Evolutionary conservation across 2,113 vertebrate genomes (phyloP).

Genomic region (Psophia crepitans): DNA sequence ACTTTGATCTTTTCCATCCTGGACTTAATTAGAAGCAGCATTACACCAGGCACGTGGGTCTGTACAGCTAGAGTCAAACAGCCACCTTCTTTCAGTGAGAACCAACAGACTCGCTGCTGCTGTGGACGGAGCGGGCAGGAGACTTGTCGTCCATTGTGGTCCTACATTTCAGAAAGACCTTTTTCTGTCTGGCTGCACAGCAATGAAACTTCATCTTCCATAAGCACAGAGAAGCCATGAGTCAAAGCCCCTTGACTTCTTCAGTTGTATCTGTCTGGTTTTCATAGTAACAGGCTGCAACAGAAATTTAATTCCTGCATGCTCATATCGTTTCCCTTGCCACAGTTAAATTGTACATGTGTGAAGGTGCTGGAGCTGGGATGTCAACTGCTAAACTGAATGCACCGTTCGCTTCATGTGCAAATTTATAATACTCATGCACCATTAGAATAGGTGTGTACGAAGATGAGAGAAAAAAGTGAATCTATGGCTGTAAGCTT

Average conservation of each 20-base stretch:
- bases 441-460: background rate
- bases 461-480: background rate
- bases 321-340: background rate
- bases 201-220: background rate
- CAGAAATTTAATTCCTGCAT: background rate
- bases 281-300: background rate
- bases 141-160: background rate
- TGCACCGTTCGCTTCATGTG: rapidly evolving
- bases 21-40: slow-evolving; percentile 1
- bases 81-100: background rate
- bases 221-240: background rate
- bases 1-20: background rate
- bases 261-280: background rate
- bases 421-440: background rate
- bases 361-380: background rate
- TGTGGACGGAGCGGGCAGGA: background rate
- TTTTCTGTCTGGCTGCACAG: background rate
- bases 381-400: background rate
- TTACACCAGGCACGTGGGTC: background rate
- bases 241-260: background rate
- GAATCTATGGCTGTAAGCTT: background rate
- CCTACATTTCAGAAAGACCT: background rate
- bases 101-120: rapidly evolving
- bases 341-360: background rate
- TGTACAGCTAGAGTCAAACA: background rate